Conservation (phyloP, 2,797 vertebrate genomes). For the Sebastes oblongus region DNA sequence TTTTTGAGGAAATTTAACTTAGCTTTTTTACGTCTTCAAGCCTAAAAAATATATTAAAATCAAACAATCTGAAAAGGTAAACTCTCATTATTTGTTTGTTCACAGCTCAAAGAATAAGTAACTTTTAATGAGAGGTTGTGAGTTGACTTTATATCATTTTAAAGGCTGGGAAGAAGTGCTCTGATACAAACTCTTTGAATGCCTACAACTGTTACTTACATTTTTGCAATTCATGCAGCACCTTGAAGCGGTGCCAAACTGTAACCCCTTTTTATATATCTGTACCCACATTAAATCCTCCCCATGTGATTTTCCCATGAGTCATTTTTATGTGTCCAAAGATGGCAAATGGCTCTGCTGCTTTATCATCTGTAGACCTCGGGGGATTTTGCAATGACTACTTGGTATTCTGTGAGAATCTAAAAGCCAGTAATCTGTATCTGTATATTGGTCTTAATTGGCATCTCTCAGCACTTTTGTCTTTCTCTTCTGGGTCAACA, state of each 20-base stretch:
- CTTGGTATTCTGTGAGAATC: not conserved
- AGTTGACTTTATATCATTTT: not conserved
- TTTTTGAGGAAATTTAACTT: not conserved
- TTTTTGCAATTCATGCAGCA: not conserved
- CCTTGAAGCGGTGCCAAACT: not conserved
- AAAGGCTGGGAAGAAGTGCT: not conserved
- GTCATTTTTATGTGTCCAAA: slow-evolving; percentile 12
- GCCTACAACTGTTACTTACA: not conserved
- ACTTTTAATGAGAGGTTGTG: not conserved
- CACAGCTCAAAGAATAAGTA: not conserved
- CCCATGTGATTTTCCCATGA: not conserved
- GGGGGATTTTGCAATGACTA: not conserved
- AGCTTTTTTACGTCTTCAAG: not conserved
- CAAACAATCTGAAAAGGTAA: not conserved
- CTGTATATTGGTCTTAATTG: not conserved
- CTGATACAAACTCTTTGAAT: not conserved
- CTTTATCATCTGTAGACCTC: not conserved
- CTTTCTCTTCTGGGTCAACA: not conserved
- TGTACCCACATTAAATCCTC: not conserved
- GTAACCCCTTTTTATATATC: not conserved
- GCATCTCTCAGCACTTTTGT: not conserved
- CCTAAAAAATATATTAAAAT: not conserved
- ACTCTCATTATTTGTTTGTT: not conserved
- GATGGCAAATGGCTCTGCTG: not conserved
- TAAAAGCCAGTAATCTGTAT: not conserved